Percentiles rank a stretch among this genome's conserved stretches.
Conservation (phyloP, 2,888 invertebrate species). For the Lampropteryx suffumata region DNA sequence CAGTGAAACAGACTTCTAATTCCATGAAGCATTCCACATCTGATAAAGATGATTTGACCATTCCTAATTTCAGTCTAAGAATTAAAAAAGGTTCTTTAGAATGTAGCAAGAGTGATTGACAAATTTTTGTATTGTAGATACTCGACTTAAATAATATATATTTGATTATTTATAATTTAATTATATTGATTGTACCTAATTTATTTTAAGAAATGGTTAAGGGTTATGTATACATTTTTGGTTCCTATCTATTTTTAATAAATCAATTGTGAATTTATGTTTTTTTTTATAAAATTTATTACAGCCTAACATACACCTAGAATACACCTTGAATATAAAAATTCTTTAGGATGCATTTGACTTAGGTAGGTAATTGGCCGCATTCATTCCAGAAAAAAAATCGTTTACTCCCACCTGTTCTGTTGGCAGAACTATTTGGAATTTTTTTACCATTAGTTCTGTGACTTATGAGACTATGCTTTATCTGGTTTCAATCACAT, state of each 20-base stretch:
- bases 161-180: slow-evolving; percentile 35
- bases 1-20: slow-evolving; percentile 76
- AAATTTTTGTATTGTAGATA: slow-evolving; percentile 27
- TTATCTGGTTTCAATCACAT: too few species aligned
- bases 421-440: too few species aligned
- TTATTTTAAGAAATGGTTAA: slow-evolving; percentile 26
- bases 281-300: neutral
- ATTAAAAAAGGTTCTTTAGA: slow-evolving; percentile 61
- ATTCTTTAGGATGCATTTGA: too few species aligned
- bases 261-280: slow-evolving; percentile 27
- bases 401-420: too few species aligned
- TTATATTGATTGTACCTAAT: slow-evolving; percentile 24
- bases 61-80: slow-evolving; percentile 74
- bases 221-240: slow-evolving; percentile 27
- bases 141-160: too few species aligned
- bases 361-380: too few species aligned
- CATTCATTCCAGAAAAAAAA: too few species aligned
- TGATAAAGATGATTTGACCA: slow-evolving; percentile 74
- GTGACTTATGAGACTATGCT: too few species aligned
- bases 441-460: too few species aligned
- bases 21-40: slow-evolving; percentile 72
- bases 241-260: slow-evolving; percentile 33
- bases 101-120: slow-evolving; percentile 68
- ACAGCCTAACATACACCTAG: too few species aligned
- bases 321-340: too few species aligned